These are phyloP conservation scores for Bubo blakistoni DNA, from an alignment of 2,113 vertebrate species.

Conservation along the genomic window DNA sequence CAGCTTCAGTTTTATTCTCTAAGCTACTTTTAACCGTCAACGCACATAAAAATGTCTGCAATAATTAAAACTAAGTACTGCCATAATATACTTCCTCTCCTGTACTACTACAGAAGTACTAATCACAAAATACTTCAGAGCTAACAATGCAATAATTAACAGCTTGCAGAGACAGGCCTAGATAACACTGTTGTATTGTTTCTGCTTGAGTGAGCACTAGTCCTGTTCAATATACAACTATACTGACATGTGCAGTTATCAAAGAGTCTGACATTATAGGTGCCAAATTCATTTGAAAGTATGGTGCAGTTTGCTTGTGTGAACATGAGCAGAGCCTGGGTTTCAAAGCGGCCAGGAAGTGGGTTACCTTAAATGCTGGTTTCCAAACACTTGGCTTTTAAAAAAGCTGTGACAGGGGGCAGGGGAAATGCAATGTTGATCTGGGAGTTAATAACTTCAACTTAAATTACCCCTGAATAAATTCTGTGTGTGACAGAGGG, in stretches of 20 bases:
- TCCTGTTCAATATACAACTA: background rate
- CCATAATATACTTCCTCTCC: background rate
- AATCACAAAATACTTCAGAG: background rate
- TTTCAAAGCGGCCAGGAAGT: background rate
- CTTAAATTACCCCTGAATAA: background rate
- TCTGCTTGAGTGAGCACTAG: background rate
- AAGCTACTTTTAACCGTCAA: background rate
- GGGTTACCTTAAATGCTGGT: background rate
- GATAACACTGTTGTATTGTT: background rate
- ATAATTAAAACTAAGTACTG: background rate
- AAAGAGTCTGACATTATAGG: background rate
- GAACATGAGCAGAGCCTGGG: background rate
- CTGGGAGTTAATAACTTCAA: background rate
- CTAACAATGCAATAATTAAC: background rate
- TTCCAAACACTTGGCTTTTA: background rate
- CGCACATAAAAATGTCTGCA: background rate
- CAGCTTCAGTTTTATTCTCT: background rate
- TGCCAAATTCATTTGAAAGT: background rate
- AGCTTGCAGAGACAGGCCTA: background rate
- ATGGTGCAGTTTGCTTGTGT: background rate
- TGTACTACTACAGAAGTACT: background rate
- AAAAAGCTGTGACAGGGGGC: no score
- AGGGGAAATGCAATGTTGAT: background rate
- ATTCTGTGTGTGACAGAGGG: background rate
- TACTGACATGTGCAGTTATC: background rate